These are phyloP conservation scores for Anguilla megastoma DNA, from an alignment of 2,797 vertebrate species.

Conservation along the genomic window DNA sequence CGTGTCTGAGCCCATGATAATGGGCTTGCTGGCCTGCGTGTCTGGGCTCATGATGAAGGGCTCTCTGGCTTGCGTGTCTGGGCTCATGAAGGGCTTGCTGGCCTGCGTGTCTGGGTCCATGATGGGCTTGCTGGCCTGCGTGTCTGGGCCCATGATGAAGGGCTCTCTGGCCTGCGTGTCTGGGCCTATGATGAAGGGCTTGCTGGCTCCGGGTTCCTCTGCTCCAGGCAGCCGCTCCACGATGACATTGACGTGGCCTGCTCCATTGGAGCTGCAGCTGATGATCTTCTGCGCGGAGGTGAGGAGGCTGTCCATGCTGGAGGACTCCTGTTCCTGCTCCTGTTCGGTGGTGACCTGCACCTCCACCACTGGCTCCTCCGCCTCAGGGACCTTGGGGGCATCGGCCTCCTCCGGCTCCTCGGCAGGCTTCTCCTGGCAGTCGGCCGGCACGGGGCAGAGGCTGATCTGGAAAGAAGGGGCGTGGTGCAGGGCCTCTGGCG, in stretches of 20 bases:
- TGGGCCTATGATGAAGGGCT: slow-evolving; percentile 78
- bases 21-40: slow-evolving; percentile 60
- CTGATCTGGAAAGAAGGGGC: slow-evolving; percentile 77
- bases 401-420: slow-evolving; percentile 51
- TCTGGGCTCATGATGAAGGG: too few species aligned
- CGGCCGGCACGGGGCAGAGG: slow-evolving; percentile 71
- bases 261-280: slow-evolving; percentile 83
- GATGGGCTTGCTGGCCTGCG: slow-evolving; percentile 70
- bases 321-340: slow-evolving; percentile 66
- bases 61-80: slow-evolving; percentile 69
- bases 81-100: slow-evolving; percentile 77
- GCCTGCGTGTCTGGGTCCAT: slow-evolving; percentile 42
- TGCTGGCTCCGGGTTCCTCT: slow-evolving; percentile 76
- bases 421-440: slow-evolving; percentile 47
- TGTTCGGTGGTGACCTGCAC: slow-evolving; percentile 75
- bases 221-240: slow-evolving; percentile 93
- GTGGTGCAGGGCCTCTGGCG: slow-evolving; percentile 57
- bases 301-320: slow-evolving; percentile 81
- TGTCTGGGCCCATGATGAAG: background rate
- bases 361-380: slow-evolving; percentile 71
- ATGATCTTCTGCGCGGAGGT: slow-evolving; percentile 97
- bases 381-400: slow-evolving; percentile 63
- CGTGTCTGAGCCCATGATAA: too few species aligned
- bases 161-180: slow-evolving; percentile 67
- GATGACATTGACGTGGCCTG: slow-evolving; percentile 93